Evolutionary conservation across 2,888 invertebrate species (phyloP).

Genomic region (Morinoia aosen): DNA sequence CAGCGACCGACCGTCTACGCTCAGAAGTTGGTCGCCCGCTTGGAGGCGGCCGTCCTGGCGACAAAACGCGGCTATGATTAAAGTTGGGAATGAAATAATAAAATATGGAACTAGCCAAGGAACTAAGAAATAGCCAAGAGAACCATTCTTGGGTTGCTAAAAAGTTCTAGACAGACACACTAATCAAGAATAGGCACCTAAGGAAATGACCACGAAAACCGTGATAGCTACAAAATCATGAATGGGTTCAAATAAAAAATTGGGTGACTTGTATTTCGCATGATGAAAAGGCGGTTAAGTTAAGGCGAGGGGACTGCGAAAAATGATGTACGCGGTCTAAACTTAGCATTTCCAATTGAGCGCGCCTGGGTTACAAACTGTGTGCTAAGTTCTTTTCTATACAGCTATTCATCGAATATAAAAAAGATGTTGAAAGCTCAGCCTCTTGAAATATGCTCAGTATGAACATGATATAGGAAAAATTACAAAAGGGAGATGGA

Average conservation of each 20-base stretch:
- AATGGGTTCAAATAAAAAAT: background rate
- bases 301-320: background rate
- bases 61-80: background rate
- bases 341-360: background rate
- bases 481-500: background rate
- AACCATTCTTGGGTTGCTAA: background rate
- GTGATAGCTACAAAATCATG: background rate
- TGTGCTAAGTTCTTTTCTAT: background rate
- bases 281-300: background rate
- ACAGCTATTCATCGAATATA: background rate
- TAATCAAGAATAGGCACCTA: too few relatives aligned
- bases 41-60: slow-evolving; percentile 89
- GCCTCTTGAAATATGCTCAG: background rate
- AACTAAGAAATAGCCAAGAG: background rate
- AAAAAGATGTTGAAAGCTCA: too few relatives aligned
- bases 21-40: slow-evolving; percentile 96
- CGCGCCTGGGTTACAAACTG: background rate
- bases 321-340: background rate
- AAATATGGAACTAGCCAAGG: background rate
- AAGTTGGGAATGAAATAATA: background rate
- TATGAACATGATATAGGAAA: background rate
- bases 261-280: too few relatives aligned
- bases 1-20: slow-evolving; percentile 96
- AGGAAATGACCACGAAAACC: background rate
- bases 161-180: too few relatives aligned